Evolutionary conservation across 2,888 invertebrate species (phyloP), one percentile per base, ranked within the genome.

Genomic region (Drosophila atripex): DNA sequence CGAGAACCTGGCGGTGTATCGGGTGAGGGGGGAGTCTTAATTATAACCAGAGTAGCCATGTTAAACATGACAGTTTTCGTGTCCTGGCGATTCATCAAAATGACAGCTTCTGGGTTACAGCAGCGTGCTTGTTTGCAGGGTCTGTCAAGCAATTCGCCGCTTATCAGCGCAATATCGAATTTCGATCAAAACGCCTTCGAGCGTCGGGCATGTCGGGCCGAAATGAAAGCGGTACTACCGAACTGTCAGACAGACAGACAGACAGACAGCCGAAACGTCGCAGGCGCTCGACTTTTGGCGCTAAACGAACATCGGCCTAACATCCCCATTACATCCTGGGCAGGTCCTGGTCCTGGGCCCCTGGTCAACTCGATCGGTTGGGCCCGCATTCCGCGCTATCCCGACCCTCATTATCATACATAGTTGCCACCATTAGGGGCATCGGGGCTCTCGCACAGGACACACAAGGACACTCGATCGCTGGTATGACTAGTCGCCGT

Each of bases 141-240:
- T 63, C 76, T 51, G 69, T 60, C 51, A 57, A 59, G 54, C 69
- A 68, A 76, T 87, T 75, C 72, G 73, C 83, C 77, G 75, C 87
- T 89, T 91, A 90, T 90, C 90, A 88, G 80, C 68, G 80, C 88
- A 88, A 90, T 90, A 90, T 90, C 90, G 89, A 91, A 90, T 90
- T 91, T 91, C 91, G 89, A 90, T 90, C 91, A 86, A 87, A 89
- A 89, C 89, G 88, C 89, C 89, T 89, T 72, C 86, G 75, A 80
- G 86, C 78, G 76, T 79, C 82, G 84, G 12, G 78, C 68, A 71
- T 69, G 66, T 54, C 30, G 69, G 60, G 0, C 5, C 21, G 21
- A 23, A 23, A 23, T 23, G 21, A 23, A 23, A 23, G 21, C 21
- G 21, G 21, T 23, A 23, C 21, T 23, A 23, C 4, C 4, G 21